A percentile compares a stretch with the other conserved stretches of the same genome.
Conservation (phyloP, 1,140 invertebrate species). For the Medauroidea extradentata region DNA sequence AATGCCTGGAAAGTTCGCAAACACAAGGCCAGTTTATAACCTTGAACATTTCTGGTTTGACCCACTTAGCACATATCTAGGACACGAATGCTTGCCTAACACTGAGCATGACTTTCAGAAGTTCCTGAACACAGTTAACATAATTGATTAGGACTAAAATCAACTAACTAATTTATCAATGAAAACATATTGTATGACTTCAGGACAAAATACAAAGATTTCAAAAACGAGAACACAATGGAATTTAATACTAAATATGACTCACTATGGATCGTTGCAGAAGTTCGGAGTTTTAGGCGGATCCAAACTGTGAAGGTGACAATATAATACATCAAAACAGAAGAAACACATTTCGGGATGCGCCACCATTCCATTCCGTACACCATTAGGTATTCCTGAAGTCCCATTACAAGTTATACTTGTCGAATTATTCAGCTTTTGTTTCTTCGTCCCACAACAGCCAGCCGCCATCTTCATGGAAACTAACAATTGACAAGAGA, state of each 20-base stretch:
- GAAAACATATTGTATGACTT: too few species aligned
- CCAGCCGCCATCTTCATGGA: constrained; percentile 66
- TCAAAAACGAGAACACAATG: background rate
- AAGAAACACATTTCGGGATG: constrained; percentile 96
- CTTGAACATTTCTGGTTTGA: too few species aligned
- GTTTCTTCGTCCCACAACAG: constrained; percentile 85
- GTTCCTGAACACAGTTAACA: too few species aligned
- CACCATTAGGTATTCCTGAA: constrained; percentile 52
- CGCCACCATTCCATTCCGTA: constrained; percentile 63
- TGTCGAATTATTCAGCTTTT: constrained; percentile 74
- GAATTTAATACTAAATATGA: constrained; percentile 8
- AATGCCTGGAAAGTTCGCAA: background rate
- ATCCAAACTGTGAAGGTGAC: constrained; percentile 87
- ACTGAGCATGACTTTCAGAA: too few species aligned
- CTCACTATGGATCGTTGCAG: constrained; percentile 94
- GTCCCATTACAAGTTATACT: constrained; percentile 49
- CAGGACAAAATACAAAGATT: too few species aligned
- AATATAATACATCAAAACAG: constrained; percentile 96
- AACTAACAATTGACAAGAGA: too few species aligned
- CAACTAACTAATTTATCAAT: too few species aligned
- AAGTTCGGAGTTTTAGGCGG: constrained; percentile 85
- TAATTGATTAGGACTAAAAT: too few species aligned
- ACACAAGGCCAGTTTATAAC: too few species aligned
- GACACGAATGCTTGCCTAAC: too few species aligned
- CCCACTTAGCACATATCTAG: too few species aligned